Base-by-base conservation (phyloP, 2,888 invertebrate genomes). In the Caenorhabditis sulstoni region DNA sequence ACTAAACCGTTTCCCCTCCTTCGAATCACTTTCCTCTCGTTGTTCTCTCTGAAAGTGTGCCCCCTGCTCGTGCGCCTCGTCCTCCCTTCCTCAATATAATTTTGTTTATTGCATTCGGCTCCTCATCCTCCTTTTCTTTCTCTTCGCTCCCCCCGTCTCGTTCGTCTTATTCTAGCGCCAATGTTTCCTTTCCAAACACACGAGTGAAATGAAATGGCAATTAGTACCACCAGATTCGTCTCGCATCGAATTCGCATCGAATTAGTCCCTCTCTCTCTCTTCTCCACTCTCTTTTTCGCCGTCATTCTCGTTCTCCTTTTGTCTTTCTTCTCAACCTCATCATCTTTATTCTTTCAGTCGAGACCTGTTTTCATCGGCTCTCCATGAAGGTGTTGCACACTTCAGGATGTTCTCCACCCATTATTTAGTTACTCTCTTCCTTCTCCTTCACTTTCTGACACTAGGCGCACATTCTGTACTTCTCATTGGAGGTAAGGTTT, bases 31-130 rank as follows among this genome's bases (percentile, higher is more conserved):
- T 9, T 18, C 18, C n/a, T 20, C 5, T 39, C n/a, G 7, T 41
- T 11, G 41, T 41, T 41, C 14, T 3, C 3, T 41, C 41, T 14
- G 41, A 41, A 41, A 41, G 41, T 8, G 41, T 29, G 29, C 29
- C 29, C 4, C 29, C 29, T 29, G 29, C 29, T 29, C 29, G 29
- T 5, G 3, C 29, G n/a, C n/a, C n/a, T n/a, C n/a, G n/a, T n/a
- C n/a, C n/a, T n/a, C n/a, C n/a, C n/a, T 18, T 39, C 47, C 39
- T 35, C 50, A 50, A 41, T 71, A 62, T 64, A 71, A 71, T 71
- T 61, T 67, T 62, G 65, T 62, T 66, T 67, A 65, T 75, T 66
- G 59, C 75, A 59, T 67, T 66, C 53, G 57, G 49, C 50, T 52
- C 35, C 44, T 57, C 41, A 12, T 41, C 18, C 44, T 45, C 52